Evolutionary conservation across 2,888 invertebrate species (phyloP), one percentile per base, ranked within the genome.

Genomic region (Tachina grossa): DNA sequence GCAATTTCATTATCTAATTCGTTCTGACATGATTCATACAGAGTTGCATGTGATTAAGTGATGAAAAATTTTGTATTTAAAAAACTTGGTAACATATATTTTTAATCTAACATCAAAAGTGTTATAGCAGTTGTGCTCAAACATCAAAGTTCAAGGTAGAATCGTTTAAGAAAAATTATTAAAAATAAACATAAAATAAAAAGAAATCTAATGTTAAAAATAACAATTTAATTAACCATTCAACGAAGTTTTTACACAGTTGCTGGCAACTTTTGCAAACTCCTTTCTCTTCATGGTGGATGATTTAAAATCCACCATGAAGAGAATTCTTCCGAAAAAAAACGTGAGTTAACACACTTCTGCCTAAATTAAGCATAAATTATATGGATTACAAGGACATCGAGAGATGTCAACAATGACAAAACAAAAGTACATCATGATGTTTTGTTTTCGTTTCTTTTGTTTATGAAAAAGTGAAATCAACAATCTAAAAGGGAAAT

Each of bases 311-410:
- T 66, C 65, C 65, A 66, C 65, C 65, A 31, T 47, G 6, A 66
- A 66, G n/a, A 14, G 11, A 31, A n/a, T 11, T 16, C 9, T 13
- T 13, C 10, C 13, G 49, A 49, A 65, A 45, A 31, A 47, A 59
- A 74, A 78, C 66, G 68, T 75, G 65, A 75, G 53, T 68, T 39
- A 68, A 63, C 76, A 82, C 82, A 69, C 75, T 76, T 63, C 76
- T 57, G 69, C 41, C 41, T 69, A 82, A 76, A 69, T 63, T 63
- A 76, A 63, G 55, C 76, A 82, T 82, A 82, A 76, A 82, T 82
- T 82, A 82, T 55, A 53, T 41, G 76, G 69, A 82, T 76, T 82
- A 76, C 76, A 47, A 19, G 6, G 61, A 76, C 74, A 79, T 31
- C 55, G 63, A 55, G 80, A 59, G 80, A 59, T 74, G 74, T 66